Evolutionary conservation across 2,113 vertebrate species (phyloP).

Genomic region (Motacilla tschutschensis): DNA sequence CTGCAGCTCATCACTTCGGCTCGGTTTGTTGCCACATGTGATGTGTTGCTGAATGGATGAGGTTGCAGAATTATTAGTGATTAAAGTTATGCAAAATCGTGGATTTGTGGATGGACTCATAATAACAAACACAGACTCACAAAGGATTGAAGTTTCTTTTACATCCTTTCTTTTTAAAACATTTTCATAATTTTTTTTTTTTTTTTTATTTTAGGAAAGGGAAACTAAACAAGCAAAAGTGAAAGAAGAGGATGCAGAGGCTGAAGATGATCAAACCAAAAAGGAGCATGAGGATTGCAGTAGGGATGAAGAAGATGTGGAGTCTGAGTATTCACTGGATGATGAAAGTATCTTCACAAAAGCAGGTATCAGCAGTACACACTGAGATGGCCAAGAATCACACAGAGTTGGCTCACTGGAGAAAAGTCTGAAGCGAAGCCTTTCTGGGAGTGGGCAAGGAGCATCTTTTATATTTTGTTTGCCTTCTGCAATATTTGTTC

Average conservation of each 20-base stretch:
- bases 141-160: background rate
- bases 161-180: background rate
- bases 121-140: background rate
- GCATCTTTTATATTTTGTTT: background rate
- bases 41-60: background rate
- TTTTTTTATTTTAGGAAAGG: constrained; percentile 70
- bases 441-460: background rate
- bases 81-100: background rate
- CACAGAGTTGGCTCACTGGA: background rate
- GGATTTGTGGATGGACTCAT: background rate
- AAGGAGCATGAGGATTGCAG: constrained; percentile 35
- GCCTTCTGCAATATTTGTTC: background rate
- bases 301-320: constrained; percentile 54
- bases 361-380: constrained; percentile 74
- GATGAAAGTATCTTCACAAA: constrained; percentile 87
- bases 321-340: constrained; percentile 79
- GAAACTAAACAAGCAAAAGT: constrained; percentile 42
- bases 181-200: background rate
- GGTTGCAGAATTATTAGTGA: background rate
- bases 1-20: background rate
- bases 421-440: background rate
- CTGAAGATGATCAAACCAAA: background rate
- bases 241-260: background rate
- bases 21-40: background rate
- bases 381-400: background rate